A percentile compares a stretch with the other conserved stretches of the same genome.
Conservation (phyloP, 2,888 invertebrate species). For the Cheilosia urbana region DNA sequence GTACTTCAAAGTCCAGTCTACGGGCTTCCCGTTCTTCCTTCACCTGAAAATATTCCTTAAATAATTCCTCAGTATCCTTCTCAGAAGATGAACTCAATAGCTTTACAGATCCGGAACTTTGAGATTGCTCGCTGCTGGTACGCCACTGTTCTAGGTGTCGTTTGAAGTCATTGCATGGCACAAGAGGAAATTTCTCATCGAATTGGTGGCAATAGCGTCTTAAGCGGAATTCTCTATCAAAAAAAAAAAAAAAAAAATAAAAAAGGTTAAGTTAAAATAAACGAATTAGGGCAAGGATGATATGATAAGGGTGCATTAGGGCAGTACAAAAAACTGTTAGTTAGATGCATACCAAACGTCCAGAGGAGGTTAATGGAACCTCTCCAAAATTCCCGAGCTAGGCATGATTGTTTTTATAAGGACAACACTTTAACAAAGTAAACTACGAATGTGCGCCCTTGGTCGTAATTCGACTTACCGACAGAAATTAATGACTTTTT, state of each 20-base stretch:
- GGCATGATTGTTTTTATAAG: slow-evolving; percentile 18
- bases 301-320: not conserved
- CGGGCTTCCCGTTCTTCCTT: slow-evolving; percentile 50
- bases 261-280: not conserved
- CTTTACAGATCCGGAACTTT: slow-evolving; percentile 73
- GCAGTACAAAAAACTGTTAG: slow-evolving; percentile 6
- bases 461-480: slow-evolving; percentile 77
- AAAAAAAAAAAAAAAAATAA: slow-evolving; percentile 47
- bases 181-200: slow-evolving; percentile 80
- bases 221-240: slow-evolving; percentile 80
- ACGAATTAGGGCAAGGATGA: not conserved
- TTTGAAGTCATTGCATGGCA: slow-evolving; percentile 78
- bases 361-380: slow-evolving; percentile 37
- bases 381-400: slow-evolving; percentile 50
- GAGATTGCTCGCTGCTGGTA: slow-evolving; percentile 75
- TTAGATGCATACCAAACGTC: slow-evolving; percentile 59
- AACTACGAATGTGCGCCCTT: slow-evolving; percentile 6
- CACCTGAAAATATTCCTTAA: slow-evolving; percentile 76
- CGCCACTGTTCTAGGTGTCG: slow-evolving; percentile 80
- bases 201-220: slow-evolving; percentile 82
- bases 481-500: slow-evolving; percentile 81
- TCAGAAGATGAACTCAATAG: slow-evolving; percentile 76
- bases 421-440: slow-evolving; percentile 17
- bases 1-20: slow-evolving; percentile 42
- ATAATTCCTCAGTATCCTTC: slow-evolving; percentile 80